These are phyloP conservation scores for Melanotus villosus DNA, from an alignment of 2,888 invertebrate genomes.

Conservation along the genomic window DNA sequence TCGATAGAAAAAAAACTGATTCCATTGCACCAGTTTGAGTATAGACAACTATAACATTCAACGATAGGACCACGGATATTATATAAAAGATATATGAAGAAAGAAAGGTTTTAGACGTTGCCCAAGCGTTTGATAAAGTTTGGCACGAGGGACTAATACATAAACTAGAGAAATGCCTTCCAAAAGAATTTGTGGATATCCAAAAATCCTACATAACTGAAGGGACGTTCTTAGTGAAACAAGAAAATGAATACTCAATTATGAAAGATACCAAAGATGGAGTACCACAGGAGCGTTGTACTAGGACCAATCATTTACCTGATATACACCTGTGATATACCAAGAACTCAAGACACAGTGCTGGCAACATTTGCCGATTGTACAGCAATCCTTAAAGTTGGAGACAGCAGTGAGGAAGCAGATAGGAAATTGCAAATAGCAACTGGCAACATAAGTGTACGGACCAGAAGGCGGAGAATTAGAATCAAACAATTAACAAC, in stretches of 20 bases:
- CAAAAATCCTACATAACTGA: background rate
- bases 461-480: background rate
- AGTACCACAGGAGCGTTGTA: background rate
- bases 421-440: background rate
- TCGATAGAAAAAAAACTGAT: background rate
- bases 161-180: background rate
- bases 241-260: background rate
- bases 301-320: background rate
- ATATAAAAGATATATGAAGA: constrained; percentile 32
- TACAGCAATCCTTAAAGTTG: background rate
- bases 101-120: constrained; percentile 4
- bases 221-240: background rate
- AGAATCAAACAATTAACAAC: background rate
- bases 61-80: constrained; percentile 5
- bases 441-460: background rate
- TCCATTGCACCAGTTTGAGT: background rate
- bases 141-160: constrained; percentile 8
- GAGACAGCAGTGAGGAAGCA: background rate
- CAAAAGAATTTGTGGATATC: too few species aligned
- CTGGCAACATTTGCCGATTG: constrained; percentile 1
- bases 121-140: constrained; percentile 10
- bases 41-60: background rate
- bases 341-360: background rate
- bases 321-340: background rate
- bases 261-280: background rate